phyloP scores from a whole-genome alignment of 1,140 invertebrate species.

The Drosophila nikananu region DNA sequence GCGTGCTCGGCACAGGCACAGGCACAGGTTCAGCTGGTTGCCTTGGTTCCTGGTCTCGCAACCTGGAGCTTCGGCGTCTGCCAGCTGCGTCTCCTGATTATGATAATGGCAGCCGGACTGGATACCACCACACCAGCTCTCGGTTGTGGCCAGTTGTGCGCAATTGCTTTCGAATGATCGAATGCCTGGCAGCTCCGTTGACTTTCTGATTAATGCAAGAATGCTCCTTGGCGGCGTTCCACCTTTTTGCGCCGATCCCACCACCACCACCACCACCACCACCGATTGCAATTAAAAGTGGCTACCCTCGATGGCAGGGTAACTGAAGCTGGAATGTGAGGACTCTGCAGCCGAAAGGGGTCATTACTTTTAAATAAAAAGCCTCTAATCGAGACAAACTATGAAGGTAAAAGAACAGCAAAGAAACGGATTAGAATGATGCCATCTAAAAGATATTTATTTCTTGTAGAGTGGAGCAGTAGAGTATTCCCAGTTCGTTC shows the following conservation, averaged over 20 bases:
- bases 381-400: background rate
- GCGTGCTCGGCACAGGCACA: slow-evolving; percentile 83
- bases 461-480: too few relatives aligned
- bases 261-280: slow-evolving; percentile 29
- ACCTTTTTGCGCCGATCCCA: slow-evolving; percentile 49
- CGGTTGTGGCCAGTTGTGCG: slow-evolving; percentile 25
- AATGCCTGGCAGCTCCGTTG: slow-evolving; percentile 79
- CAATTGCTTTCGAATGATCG: slow-evolving; percentile 78
- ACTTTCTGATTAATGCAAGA: slow-evolving; percentile 84
- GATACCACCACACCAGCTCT: slow-evolving; percentile 17
- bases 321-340: background rate
- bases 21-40: slow-evolving; percentile 48
- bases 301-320: slow-evolving; percentile 41
- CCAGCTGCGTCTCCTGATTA: slow-evolving; percentile 79
- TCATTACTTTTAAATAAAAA: background rate
- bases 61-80: slow-evolving; percentile 61
- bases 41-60: slow-evolving; percentile 14
- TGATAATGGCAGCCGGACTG: slow-evolving; percentile 67
- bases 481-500: slow-evolving; percentile 31
- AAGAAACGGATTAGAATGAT: too few relatives aligned
- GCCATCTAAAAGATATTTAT: background rate
- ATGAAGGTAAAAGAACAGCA: background rate
- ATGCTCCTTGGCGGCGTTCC: slow-evolving; percentile 74
- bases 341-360: background rate
- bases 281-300: slow-evolving; percentile 68